phyloP scores from a whole-genome alignment of 1,140 invertebrate genomes.

The Lordiphosa stackelbergi region DNA sequence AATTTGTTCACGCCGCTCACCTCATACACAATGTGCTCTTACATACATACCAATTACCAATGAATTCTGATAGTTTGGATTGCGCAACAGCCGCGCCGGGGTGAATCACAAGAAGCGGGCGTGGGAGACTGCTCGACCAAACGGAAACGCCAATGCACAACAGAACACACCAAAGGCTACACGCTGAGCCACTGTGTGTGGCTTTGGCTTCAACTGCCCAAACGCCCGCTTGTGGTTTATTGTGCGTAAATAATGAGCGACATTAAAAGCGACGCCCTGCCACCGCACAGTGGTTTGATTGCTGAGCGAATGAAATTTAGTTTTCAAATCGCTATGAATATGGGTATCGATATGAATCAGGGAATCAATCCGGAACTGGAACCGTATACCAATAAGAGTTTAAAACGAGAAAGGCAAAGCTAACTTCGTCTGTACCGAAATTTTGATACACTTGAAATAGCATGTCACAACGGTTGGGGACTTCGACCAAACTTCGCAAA shows the following conservation, averaged over 20 bases:
- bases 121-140: constrained; percentile 13
- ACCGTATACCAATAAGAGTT: too few species aligned
- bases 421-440: too few species aligned
- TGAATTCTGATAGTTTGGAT: constrained; percentile 1
- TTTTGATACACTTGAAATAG: too few species aligned
- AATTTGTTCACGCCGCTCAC: not conserved
- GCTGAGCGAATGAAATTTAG: too few species aligned
- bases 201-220: constrained; percentile 9
- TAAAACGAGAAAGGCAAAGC: too few species aligned
- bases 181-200: constrained; percentile 48
- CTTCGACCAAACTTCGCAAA: too few species aligned
- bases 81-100: constrained; percentile 15
- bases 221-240: constrained; percentile 28
- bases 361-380: too few species aligned
- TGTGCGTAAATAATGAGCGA: constrained; percentile 54
- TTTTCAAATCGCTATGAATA: too few species aligned
- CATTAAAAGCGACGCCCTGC: constrained; percentile 37
- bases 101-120: constrained; percentile 17
- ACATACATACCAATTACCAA: not conserved
- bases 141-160: constrained; percentile 21
- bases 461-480: too few species aligned
- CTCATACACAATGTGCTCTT: not conserved
- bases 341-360: too few species aligned
- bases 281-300: too few species aligned
- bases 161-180: constrained; percentile 16